phyloP scores from a whole-genome alignment of 2,113 vertebrate genomes.

The Thalassoma bifasciatum region DNA sequence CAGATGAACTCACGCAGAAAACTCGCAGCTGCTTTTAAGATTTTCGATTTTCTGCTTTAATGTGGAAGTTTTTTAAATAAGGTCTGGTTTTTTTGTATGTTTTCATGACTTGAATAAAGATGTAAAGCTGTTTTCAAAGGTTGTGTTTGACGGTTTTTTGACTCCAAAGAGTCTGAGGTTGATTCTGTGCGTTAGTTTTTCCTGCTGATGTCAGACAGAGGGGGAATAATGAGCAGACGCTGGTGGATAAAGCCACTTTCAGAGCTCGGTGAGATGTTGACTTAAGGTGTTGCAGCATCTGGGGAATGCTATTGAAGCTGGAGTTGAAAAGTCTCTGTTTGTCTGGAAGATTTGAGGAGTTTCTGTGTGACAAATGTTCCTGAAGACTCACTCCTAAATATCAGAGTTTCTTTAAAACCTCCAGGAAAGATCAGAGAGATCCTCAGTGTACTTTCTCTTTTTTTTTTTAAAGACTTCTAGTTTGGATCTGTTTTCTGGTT shows the following conservation, averaged over 20 bases:
- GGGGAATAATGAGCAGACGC: neutral
- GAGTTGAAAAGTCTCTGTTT: slow-evolving; percentile 62
- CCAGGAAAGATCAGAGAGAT: no score
- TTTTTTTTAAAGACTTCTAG: no score
- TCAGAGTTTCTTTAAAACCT: neutral
- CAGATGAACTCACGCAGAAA: no score
- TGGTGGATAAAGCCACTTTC: slow-evolving; percentile 41
- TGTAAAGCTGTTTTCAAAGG: slow-evolving; percentile 5
- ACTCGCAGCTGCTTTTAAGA: neutral
- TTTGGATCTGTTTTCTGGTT: neutral
- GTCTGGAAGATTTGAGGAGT: slow-evolving; percentile 27
- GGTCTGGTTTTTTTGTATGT: neutral
- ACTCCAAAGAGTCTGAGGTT: neutral
- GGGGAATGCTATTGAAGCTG: slow-evolving; percentile 71
- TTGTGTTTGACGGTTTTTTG: neutral
- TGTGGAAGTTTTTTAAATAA: neutral
- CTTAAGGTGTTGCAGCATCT: slow-evolving; percentile 72
- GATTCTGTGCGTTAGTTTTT: neutral
- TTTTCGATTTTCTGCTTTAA: no score
- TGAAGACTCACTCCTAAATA: neutral
- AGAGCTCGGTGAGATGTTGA: slow-evolving; percentile 71
- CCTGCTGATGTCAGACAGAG: neutral
- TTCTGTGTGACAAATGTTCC: slow-evolving; percentile 22
- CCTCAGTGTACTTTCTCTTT: no score
- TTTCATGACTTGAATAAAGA: slow-evolving; percentile 23